phyloP scores from a whole-genome alignment of 2,888 invertebrate genomes.

The Napeogenes inachia region DNA sequence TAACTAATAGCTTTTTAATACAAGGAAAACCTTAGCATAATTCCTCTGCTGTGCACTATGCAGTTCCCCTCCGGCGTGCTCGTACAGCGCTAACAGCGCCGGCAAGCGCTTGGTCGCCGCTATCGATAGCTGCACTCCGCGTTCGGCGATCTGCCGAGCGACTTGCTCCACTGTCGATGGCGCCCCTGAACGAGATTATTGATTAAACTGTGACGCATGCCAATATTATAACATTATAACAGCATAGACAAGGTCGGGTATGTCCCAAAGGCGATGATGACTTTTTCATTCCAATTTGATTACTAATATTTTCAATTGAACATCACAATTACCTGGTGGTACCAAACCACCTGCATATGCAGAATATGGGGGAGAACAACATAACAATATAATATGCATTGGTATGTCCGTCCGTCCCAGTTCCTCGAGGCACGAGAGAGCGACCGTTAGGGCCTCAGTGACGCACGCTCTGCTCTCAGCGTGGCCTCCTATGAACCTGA shows the following conservation, averaged over 20 bases:
- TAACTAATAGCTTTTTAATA: not conserved
- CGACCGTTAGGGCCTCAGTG: conserved; percentile 92
- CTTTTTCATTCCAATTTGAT: no score
- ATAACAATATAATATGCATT: conserved; percentile 88
- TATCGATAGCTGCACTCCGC: conserved; percentile 90
- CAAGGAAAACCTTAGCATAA: conserved; percentile 84
- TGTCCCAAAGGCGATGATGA: no score
- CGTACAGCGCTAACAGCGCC: conserved; percentile 89
- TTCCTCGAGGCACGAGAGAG: conserved; percentile 93
- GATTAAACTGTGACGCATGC: no score
- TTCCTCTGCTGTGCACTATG: conserved; percentile 88
- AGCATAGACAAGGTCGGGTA: not conserved
- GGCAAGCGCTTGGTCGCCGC: conserved; percentile 93
- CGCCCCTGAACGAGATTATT: conserved; percentile 36
- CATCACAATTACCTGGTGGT: conserved; percentile 50
- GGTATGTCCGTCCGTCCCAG: conserved; percentile 79
- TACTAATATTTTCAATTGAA: no score
- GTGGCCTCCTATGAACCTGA: conserved; percentile 90
- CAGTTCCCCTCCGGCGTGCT: conserved; percentile 92
- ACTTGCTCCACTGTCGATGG: conserved; percentile 87
- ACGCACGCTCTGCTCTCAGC: conserved; percentile 93
- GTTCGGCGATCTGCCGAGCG: conserved; percentile 86
- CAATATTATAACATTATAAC: conserved; percentile 34
- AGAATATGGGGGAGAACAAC: conserved; percentile 95
- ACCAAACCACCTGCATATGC: conserved; percentile 81